Percentiles rank a stretch among this genome's conserved stretches.
Conservation (phyloP, 2,797 vertebrate species). For the Falco concolor region DNA sequence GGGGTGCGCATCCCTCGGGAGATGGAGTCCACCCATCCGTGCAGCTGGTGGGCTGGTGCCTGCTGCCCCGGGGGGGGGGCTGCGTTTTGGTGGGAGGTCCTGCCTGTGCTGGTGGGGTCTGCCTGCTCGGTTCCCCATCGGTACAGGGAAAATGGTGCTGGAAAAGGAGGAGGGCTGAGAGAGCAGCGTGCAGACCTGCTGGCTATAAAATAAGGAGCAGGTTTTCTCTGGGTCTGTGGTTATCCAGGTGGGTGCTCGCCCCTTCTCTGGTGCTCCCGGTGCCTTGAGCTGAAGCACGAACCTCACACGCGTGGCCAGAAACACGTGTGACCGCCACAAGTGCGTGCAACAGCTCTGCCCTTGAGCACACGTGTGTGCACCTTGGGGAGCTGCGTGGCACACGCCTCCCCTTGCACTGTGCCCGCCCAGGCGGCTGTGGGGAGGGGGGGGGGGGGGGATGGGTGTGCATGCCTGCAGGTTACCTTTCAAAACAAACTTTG, state of each 20-base stretch:
- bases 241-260: neutral
- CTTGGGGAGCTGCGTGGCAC: neutral
- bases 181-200: neutral
- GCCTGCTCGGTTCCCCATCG: fast-evolving
- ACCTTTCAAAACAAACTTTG: conserved; percentile 61
- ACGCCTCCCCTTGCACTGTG: fast-evolving
- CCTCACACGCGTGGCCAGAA: fast-evolving
- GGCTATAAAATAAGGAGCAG: neutral
- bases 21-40: fast-evolving
- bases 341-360: neutral
- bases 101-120: neutral
- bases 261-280: neutral
- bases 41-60: neutral
- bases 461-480: neutral
- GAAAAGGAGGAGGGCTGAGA: neutral
- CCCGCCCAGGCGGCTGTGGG: neutral
- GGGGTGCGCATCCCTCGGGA: neutral
- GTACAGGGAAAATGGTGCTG: fast-evolving
- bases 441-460: too few relatives aligned
- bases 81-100: neutral
- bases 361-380: neutral
- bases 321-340: fast-evolving
- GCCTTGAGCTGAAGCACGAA: neutral
- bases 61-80: neutral
- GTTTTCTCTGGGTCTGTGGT: too few relatives aligned